Percentiles rank a stretch among this genome's conserved stretches.
These are phyloP conservation scores for Crotalus horridus DNA, from an alignment of 2,113 vertebrate species.

Conservation along the genomic window DNA sequence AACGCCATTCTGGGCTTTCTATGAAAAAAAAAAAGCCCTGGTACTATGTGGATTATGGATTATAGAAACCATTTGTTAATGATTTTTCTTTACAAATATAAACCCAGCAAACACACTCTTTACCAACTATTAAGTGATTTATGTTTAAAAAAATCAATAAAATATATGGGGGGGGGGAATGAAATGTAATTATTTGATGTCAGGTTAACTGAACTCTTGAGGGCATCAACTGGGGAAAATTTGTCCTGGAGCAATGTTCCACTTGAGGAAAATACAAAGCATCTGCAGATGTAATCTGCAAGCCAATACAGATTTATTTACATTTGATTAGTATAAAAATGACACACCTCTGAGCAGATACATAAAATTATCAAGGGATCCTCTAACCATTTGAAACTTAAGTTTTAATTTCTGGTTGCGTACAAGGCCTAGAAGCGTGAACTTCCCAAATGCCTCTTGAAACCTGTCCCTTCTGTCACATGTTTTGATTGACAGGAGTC, in stretches of 20 bases:
- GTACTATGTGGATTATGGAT: no score
- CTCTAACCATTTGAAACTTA: not conserved
- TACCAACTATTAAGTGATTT: no score
- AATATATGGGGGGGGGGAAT: no score
- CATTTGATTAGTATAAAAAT: not conserved
- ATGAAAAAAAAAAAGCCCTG: no score
- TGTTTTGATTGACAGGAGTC: not conserved
- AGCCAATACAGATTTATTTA: not conserved
- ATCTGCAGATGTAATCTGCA: not conserved
- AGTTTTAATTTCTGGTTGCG: not conserved
- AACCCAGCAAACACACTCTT: no score
- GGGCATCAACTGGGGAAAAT: not conserved
- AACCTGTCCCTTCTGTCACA: not conserved
- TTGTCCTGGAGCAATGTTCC: not conserved
- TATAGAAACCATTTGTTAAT: no score
- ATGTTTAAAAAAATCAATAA: no score
- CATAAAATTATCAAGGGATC: not conserved
- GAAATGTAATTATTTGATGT: not conserved
- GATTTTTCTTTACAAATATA: no score
- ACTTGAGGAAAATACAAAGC: not conserved
- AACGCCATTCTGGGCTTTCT: no score
- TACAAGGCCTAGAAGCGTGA: not conserved
- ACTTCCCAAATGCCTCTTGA: not conserved
- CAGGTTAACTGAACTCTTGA: not conserved
- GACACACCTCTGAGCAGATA: not conserved